Evolutionary conservation across 2,888 invertebrate species (phyloP).

Genomic region (Rhagium mordax): DNA sequence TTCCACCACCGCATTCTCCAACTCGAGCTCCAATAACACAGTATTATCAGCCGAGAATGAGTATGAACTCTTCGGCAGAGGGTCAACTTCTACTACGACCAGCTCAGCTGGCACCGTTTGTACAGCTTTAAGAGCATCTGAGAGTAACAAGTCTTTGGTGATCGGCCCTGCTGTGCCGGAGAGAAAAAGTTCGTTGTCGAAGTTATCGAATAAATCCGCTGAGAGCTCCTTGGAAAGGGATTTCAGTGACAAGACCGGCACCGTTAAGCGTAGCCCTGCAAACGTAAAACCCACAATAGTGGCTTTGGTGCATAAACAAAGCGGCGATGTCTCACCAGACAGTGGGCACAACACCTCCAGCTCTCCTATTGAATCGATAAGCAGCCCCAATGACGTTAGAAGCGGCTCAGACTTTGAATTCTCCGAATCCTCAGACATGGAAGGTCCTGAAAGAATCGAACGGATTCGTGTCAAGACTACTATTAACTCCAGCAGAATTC

Average conservation of each 20-base stretch:
- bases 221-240: conserved; percentile 70
- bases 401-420: conserved; percentile 86
- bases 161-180: conserved; percentile 86
- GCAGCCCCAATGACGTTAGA: conserved; percentile 79
- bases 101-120: conserved; percentile 93
- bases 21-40: conserved; percentile 78
- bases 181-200: conserved; percentile 83
- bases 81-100: conserved; percentile 91
- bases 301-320: conserved; percentile 74
- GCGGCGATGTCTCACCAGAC: conserved; percentile 84
- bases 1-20: conserved; percentile 79
- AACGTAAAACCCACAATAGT: conserved; percentile 74
- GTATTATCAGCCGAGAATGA: conserved; percentile 87
- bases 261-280: conserved; percentile 68
- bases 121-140: conserved; percentile 83
- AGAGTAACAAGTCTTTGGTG: conserved; percentile 76
- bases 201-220: conserved; percentile 71
- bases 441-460: conserved; percentile 90
- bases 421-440: conserved; percentile 89
- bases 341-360: conserved; percentile 88
- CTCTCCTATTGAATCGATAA: conserved; percentile 83
- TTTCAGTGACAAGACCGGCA: conserved; percentile 67
- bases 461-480: conserved; percentile 89
- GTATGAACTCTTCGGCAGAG: conserved; percentile 92
- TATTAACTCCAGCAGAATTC: conserved; percentile 89